Evolutionary conservation across 2,888 invertebrate species (phyloP), one percentile per base, ranked within the genome.

Genomic region (Dolichomitus sp.): DNA sequence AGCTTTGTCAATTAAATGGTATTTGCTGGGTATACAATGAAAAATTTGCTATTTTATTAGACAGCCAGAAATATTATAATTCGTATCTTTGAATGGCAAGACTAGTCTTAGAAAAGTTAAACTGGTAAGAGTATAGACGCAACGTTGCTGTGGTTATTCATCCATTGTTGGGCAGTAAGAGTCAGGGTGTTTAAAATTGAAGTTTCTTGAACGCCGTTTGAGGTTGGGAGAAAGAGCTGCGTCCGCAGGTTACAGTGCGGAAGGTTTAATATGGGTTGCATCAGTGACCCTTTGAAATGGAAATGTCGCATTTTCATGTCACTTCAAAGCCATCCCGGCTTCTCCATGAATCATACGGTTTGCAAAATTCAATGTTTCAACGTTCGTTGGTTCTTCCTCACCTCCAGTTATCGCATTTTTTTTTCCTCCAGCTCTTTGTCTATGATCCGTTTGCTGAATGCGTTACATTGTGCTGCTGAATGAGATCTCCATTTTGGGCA

Each of bases 251-350:
- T 23, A 11, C 27, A 57, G 50, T 59, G 45, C 37, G 30, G 37
- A 48, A 52, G 59, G 45, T 76, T 65, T 57, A 57, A 81, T 79
- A 81, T 81, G 73, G 68, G 68, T 33, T 50, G 76, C 79, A 76
- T 73, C 81, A 73, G 76, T 80, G 76, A 61, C 59, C 65, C 76
- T 81, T 84, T 84, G 81, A 80, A 80, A 80, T 84, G 81, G 69
- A 80, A 84, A 82, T 82, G 72, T 82, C 45, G 70, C 59, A 82
- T 84, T 80, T 81, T 74, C 77, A 77, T 80, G 40, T 37, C 42
- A 76, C 73, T 61, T 54, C 45, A 23, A 65, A 11, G 33, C 50
- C 19, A 19, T 61, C 70, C 59, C 30, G 27, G 19, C 17, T 5
- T 52, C 57, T 54, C 19, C 33, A 19, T 52, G 69, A 54, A 42